Evolutionary conservation across 92 coral and sea anemone genomes (phyloP).

Genomic region (Scolanthus callimorphus): DNA sequence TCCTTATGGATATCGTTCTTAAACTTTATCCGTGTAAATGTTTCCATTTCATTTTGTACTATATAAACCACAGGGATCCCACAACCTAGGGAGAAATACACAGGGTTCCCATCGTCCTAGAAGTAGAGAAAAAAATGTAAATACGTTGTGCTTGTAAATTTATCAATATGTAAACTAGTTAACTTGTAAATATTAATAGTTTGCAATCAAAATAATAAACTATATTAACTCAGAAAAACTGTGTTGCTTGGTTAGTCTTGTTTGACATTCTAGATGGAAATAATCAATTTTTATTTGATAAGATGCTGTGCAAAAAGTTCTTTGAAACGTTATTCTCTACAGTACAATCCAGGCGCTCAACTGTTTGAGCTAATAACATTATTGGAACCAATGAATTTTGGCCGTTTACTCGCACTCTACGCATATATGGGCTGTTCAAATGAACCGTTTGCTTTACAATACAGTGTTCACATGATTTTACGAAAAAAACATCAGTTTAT

Average conservation of each 20-base stretch:
- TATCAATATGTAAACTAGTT: too few species aligned
- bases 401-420: neutral
- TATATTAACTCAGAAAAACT: neutral
- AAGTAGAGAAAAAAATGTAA: too few species aligned
- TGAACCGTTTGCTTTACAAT: neutral
- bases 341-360: neutral
- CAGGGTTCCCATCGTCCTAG: too few species aligned
- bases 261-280: neutral
- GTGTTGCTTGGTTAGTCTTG: neutral
- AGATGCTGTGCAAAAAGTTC: neutral
- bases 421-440: neutral
- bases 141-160: too few species aligned
- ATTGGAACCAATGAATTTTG: neutral
- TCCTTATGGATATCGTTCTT: conserved; percentile 7
- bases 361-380: neutral
- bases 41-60: too few species aligned
- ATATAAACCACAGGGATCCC: too few species aligned
- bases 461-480: neutral
- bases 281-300: too few species aligned
- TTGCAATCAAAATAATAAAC: neutral
- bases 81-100: too few species aligned
- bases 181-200: too few species aligned
- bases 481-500: too few species aligned
- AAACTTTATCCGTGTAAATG: too few species aligned
- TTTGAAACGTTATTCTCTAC: neutral